These are phyloP conservation scores for Caenorhabditis afra DNA, from an alignment of 2,888 invertebrate genomes.

Conservation along the genomic window DNA sequence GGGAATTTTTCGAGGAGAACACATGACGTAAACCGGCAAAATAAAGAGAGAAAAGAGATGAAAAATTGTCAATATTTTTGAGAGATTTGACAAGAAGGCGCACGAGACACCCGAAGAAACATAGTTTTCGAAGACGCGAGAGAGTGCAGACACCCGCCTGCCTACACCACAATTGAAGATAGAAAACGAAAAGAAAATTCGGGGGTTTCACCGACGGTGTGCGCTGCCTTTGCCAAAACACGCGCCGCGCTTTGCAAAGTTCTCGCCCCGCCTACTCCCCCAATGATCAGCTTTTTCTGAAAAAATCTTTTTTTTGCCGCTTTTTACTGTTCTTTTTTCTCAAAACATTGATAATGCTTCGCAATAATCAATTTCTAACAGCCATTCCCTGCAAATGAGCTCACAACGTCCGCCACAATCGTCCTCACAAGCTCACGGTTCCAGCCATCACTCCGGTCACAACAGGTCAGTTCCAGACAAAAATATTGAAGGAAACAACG, in stretches of 20 bases:
- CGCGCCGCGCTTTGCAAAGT: slow-evolving; percentile 18
- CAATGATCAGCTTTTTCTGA: no score
- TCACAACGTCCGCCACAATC: slow-evolving; percentile 20
- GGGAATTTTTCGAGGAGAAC: background rate
- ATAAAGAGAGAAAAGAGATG: background rate
- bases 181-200: slow-evolving; percentile 17
- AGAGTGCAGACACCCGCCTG: slow-evolving; percentile 29
- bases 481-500: background rate
- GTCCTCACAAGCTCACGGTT: slow-evolving; percentile 12
- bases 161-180: slow-evolving; percentile 25
- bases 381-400: slow-evolving; percentile 35
- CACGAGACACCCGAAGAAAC: slow-evolving; percentile 10
- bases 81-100: slow-evolving; percentile 42
- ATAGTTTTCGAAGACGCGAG: background rate
- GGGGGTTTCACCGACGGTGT: background rate
- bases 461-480: slow-evolving; percentile 26
- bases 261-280: slow-evolving; percentile 13
- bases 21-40: background rate
- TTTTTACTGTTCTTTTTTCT: no score
- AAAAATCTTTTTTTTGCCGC: no score
- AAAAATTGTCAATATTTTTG: slow-evolving; percentile 51
- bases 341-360: no score
- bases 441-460: slow-evolving; percentile 36
- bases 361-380: no score
- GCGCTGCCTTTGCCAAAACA: slow-evolving; percentile 20